Conservation (phyloP, 1,140 invertebrate genomes). For the Trachymyrmex septentrionalis region DNA sequence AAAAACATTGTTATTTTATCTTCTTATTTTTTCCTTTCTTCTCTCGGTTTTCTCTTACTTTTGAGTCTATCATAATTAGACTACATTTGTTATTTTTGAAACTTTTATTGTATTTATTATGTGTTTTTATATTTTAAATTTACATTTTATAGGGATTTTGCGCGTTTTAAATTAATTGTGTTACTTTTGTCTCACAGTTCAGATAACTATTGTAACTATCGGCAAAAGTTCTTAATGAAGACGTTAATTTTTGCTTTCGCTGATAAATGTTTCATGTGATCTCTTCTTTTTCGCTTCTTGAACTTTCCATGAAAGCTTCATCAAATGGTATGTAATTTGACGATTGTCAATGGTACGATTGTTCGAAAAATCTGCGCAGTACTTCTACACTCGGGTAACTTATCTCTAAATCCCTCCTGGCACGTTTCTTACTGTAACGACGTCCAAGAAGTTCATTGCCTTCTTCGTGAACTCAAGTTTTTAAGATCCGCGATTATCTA, state of each 20-base stretch:
- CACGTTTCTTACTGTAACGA: slow-evolving; percentile 39
- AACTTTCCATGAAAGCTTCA: background rate
- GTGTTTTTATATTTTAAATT: background rate
- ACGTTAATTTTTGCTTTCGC: background rate
- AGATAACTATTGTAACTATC: background rate
- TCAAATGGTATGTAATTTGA: slow-evolving; percentile 27
- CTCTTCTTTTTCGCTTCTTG: background rate
- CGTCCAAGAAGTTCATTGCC: slow-evolving; percentile 48
- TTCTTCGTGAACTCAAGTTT: slow-evolving; percentile 31
- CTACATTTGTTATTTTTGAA: slow-evolving; percentile 14
- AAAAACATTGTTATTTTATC: slow-evolving; percentile 19
- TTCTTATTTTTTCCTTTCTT: background rate
- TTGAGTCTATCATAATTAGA: slow-evolving; percentile 25
- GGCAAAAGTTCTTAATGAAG: background rate
- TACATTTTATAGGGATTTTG: slow-evolving; percentile 4
- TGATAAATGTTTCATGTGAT: background rate
- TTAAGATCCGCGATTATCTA: slow-evolving; percentile 33
- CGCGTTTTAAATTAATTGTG: background rate
- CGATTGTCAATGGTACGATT: background rate
- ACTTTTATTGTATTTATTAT: slow-evolving; percentile 29
- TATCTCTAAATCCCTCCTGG: slow-evolving; percentile 34
- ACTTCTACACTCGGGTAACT: slow-evolving; percentile 18
- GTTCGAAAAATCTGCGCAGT: slow-evolving; percentile 7
- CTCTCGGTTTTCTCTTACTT: background rate
- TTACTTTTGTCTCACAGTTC: background rate